Conservation (phyloP, 2,888 invertebrate genomes). For the Baronia brevicornis region DNA sequence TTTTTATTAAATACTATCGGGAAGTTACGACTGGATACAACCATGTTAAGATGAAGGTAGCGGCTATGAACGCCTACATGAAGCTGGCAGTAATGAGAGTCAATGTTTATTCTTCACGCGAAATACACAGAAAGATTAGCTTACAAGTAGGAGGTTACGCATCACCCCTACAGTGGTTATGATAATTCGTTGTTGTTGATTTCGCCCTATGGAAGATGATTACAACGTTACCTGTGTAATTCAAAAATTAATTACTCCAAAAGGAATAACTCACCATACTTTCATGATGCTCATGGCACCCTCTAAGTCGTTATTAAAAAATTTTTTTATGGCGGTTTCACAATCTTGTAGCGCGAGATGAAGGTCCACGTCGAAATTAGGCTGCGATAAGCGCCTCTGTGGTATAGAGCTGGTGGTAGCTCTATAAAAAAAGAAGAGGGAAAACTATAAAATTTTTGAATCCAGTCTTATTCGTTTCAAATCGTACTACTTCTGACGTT, state of each 20-base stretch:
- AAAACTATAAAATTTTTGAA: conserved; percentile 1
- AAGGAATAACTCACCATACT: conserved; percentile 78
- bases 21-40: no score
- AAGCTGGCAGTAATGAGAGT: no score
- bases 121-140: no score
- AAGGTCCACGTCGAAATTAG: conserved; percentile 74
- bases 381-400: conserved; percentile 12
- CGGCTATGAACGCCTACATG: no score
- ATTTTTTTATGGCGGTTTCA: conserved; percentile 86
- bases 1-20: no score
- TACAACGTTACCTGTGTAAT: no score
- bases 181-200: no score
- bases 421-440: neutral
- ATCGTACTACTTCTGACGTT: neutral
- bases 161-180: no score
- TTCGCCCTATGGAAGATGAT: no score
- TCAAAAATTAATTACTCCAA: neutral
- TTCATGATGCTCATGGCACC: conserved; percentile 86
- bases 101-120: no score
- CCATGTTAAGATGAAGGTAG: no score
- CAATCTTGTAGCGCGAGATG: conserved; percentile 84
- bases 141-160: no score
- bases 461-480: neutral
- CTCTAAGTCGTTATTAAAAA: conserved; percentile 93
- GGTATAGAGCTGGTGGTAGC: neutral